phyloP scores from a whole-genome alignment of 2,888 invertebrate species.

The Corbicula japonica region DNA sequence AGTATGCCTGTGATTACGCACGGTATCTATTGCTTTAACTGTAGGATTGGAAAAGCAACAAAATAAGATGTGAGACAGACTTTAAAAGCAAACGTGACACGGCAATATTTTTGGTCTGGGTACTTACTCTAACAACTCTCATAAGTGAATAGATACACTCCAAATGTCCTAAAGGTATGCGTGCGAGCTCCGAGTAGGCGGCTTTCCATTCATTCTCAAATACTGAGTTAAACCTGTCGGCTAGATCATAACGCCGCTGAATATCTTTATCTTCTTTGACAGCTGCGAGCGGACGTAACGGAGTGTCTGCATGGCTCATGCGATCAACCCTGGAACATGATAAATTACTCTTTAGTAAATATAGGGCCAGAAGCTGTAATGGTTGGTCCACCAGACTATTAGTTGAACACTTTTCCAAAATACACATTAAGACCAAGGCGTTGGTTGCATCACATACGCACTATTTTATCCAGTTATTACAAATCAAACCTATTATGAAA shows the following conservation, averaged over 20 bases:
- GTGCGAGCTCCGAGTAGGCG: slow-evolving; percentile 51
- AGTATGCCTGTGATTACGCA: no score
- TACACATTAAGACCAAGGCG: no score
- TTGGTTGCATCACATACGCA: no score
- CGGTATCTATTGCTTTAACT: no score
- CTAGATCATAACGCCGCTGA: slow-evolving; percentile 46
- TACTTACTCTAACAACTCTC: slow-evolving; percentile 58
- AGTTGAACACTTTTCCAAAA: no score
- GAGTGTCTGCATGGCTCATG: slow-evolving; percentile 21
- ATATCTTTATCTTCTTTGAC: slow-evolving; percentile 41
- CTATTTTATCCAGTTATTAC: no score
- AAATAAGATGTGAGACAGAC: no score
- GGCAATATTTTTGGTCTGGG: no score
- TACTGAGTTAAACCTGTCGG: slow-evolving; percentile 50
- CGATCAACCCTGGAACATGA: slow-evolving; percentile 20
- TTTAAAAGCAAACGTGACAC: no score
- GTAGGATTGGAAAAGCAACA: no score
- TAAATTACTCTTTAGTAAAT: not conserved
- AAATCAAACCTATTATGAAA: no score
- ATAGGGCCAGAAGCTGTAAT: not conserved
- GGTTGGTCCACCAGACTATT: no score
- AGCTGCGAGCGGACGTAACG: slow-evolving; percentile 13
- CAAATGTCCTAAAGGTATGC: slow-evolving; percentile 48
- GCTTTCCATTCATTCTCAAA: slow-evolving; percentile 57
- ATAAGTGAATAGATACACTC: slow-evolving; percentile 60